Evolutionary conservation across 2,113 vertebrate genomes (phyloP).

Genomic region (Mirza zaza): DNA sequence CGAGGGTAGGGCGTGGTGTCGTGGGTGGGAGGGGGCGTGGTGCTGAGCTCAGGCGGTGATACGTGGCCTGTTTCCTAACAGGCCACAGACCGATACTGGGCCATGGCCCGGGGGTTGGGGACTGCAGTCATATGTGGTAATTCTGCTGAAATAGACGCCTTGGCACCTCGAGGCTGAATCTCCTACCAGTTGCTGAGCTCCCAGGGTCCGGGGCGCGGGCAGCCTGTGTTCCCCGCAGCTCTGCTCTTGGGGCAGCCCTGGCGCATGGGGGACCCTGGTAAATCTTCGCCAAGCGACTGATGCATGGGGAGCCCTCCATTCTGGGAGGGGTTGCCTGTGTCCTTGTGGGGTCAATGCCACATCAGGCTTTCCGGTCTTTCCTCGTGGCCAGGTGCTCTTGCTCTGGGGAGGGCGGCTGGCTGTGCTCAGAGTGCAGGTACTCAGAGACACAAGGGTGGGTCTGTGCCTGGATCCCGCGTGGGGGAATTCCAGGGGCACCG

Average conservation of each 20-base stretch:
- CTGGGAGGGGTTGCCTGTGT: background rate
- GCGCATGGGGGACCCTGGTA: rapidly evolving
- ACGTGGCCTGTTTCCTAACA: too few relatives aligned
- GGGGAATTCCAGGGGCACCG: rapidly evolving
- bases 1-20: too few relatives aligned
- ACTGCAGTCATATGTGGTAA: too few relatives aligned
- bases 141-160: rapidly evolving
- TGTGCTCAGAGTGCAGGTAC: background rate
- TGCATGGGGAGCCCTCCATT: rapidly evolving
- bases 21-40: too few relatives aligned
- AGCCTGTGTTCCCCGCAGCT: rapidly evolving
- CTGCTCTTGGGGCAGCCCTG: background rate
- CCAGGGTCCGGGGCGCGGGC: rapidly evolving
- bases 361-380: rapidly evolving
- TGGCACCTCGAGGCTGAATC: rapidly evolving
- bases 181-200: rapidly evolving
- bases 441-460: rapidly evolving
- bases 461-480: too few relatives aligned
- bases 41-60: too few relatives aligned
- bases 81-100: too few relatives aligned
- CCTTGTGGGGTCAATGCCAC: rapidly evolving
- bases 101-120: too few relatives aligned
- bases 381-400: rapidly evolving
- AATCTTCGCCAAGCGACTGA: rapidly evolving
- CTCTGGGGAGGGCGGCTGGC: background rate